These are phyloP conservation scores for Holacanthella duospinosa DNA, from an alignment of 2,888 invertebrate species.

Conservation along the genomic window DNA sequence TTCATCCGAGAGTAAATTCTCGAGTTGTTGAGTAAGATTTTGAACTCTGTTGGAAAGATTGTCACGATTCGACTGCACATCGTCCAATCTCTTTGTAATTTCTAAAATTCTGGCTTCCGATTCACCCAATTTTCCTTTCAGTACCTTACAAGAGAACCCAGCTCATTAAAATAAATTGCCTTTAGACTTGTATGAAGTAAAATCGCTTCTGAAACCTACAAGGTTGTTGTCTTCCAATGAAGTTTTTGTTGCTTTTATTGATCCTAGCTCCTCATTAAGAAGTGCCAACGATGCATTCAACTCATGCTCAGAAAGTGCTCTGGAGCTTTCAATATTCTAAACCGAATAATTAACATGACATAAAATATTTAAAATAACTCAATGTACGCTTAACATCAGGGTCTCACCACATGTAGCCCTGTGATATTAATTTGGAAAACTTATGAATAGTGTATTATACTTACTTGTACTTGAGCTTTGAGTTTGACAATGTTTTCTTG, in stretches of 20 bases:
- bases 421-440: background rate
- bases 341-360: background rate
- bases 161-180: background rate
- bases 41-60: background rate
- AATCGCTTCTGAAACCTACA: slow-evolving; percentile 14
- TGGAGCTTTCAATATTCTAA: slow-evolving; percentile 28
- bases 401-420: background rate
- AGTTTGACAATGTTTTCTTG: background rate
- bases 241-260: slow-evolving; percentile 16
- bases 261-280: slow-evolving; percentile 16
- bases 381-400: no score
- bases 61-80: background rate
- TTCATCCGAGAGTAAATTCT: background rate
- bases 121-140: background rate
- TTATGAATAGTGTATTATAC: background rate
- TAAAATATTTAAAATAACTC: background rate
- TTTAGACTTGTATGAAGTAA: background rate
- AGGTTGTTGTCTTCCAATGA: slow-evolving; percentile 24
- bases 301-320: slow-evolving; percentile 23
- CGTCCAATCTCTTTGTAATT: background rate
- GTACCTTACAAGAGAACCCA: no score
- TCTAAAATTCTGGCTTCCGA: background rate
- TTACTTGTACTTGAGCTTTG: slow-evolving; percentile 6
- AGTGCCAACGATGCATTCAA: slow-evolving; percentile 23
- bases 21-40: background rate